These are phyloP conservation scores for Buathra laborator DNA, from an alignment of 2,888 invertebrate genomes.

Conservation along the genomic window DNA sequence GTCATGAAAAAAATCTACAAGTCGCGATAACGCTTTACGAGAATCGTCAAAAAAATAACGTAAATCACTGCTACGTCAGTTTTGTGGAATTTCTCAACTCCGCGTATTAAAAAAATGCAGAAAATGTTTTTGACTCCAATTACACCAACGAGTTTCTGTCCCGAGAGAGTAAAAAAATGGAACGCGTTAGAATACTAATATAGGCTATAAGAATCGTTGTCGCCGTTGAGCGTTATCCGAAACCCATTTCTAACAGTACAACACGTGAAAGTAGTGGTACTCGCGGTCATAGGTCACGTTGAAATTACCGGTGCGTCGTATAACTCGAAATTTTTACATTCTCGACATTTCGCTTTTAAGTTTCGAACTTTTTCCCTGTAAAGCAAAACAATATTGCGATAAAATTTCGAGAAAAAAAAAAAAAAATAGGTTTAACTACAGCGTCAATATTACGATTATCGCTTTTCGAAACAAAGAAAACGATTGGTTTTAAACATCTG, in stretches of 20 bases:
- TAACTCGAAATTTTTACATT: too few relatives aligned
- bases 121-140: background rate
- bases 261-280: background rate
- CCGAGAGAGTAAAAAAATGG: background rate
- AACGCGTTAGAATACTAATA: background rate
- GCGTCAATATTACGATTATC: too few relatives aligned
- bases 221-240: background rate
- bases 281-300: slow-evolving; percentile 21
- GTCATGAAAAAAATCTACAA: background rate
- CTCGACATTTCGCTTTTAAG: too few relatives aligned
- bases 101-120: background rate
- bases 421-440: background rate
- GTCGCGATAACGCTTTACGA: background rate
- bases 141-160: background rate
- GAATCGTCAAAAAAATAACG: background rate
- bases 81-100: background rate
- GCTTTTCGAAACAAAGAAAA: slow-evolving; percentile 11
- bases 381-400: too few relatives aligned
- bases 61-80: background rate
- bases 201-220: background rate
- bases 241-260: background rate
- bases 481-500: background rate
- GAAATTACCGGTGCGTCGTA: slow-evolving; percentile 5
- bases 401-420: slow-evolving; percentile 23
- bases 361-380: too few relatives aligned